Conservation (phyloP, 2,888 invertebrate species). For the Anagyrus pseudococci region DNA sequence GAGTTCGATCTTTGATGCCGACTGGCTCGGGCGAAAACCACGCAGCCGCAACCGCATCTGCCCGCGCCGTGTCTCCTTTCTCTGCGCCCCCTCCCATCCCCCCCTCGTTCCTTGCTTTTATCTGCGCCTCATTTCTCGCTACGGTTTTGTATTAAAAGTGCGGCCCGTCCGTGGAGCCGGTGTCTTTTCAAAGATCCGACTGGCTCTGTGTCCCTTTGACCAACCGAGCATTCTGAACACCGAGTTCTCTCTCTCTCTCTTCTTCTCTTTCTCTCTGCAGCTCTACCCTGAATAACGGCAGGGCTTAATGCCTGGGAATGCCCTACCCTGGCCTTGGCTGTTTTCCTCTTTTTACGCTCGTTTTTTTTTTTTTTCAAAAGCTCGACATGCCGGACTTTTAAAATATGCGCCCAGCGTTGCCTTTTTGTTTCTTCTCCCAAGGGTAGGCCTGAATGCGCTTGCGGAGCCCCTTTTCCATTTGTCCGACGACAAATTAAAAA, state of each 20-base stretch:
- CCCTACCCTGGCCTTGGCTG: not conserved
- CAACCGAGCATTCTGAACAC: too few relatives aligned
- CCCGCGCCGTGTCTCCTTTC: too few relatives aligned
- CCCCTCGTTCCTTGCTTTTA: too few relatives aligned
- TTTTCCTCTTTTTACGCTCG: not conserved
- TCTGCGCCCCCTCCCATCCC: not conserved
- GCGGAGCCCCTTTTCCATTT: too few relatives aligned
- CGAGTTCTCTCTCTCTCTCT: too few relatives aligned
- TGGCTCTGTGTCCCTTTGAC: not conserved
- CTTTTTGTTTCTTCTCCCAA: too few relatives aligned
- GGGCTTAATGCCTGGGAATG: not conserved
- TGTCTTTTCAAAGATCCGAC: not conserved
- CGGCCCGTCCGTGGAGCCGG: not conserved
- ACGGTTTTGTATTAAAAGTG: not conserved
- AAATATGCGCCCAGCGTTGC: not conserved
- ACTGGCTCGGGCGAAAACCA: not conserved
- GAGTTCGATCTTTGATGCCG: not conserved
- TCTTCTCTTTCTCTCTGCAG: not conserved
- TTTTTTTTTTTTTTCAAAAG: not conserved
- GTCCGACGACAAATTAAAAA: too few relatives aligned
- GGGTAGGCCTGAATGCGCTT: too few relatives aligned
- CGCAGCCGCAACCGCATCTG: too few relatives aligned
- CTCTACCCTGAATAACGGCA: not conserved
- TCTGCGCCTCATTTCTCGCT: not conserved
- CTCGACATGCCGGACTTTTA: too few relatives aligned